phyloP scores from a whole-genome alignment of 1,140 invertebrate genomes.

The Brachionus rubens region DNA sequence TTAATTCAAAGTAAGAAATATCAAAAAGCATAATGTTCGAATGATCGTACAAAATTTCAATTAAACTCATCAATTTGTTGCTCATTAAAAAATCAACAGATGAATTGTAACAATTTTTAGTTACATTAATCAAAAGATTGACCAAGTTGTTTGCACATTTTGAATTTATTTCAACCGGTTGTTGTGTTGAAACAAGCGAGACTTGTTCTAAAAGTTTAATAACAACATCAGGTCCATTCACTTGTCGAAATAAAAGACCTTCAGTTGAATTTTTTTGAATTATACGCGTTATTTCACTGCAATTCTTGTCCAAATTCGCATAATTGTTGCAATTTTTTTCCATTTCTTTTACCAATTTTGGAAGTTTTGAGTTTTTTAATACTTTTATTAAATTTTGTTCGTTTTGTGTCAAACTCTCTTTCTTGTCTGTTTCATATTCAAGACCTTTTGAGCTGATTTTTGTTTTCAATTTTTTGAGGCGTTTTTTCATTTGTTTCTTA shows the following conservation, averaged over 20 bases:
- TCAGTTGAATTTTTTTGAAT: constrained; percentile 16
- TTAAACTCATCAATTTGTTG: constrained; percentile 1
- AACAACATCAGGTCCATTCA: not conserved
- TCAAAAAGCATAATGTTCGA: constrained; percentile 20
- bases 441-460: not conserved
- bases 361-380: constrained; percentile 9
- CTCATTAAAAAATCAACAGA: constrained; percentile 4
- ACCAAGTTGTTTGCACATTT: constrained; percentile 20
- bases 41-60: constrained; percentile 29
- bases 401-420: not conserved
- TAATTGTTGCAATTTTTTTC: constrained; percentile 24
- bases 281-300: not conserved
- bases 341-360: constrained; percentile 27
- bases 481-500: constrained; percentile 18
- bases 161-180: constrained; percentile 20
- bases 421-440: not conserved
- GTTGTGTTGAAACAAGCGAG: not conserved
- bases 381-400: not conserved
- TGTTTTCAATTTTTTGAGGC: constrained; percentile 1
- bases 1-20: not conserved
- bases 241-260: not conserved
- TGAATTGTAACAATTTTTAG: not conserved
- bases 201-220: constrained; percentile 26
- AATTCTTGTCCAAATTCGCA: not conserved
- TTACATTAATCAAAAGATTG: not conserved